Evolutionary conservation across 1,140 invertebrate genomes (phyloP).

Genomic region (Dinothrombium tinctorium): DNA sequence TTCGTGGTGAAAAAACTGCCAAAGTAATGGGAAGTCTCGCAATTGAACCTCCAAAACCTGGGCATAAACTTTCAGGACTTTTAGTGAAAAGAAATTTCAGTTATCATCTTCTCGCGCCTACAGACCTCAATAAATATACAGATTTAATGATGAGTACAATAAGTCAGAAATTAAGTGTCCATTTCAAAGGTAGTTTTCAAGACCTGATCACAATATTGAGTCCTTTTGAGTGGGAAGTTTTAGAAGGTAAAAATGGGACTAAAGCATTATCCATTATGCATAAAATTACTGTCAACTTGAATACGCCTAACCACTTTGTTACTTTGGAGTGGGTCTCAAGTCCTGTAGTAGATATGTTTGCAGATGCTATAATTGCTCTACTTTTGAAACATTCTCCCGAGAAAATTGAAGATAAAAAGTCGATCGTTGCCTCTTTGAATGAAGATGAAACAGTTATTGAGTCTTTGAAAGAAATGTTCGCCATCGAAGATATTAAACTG

Average conservation of each 20-base stretch:
- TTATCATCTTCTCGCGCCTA: constrained; percentile 75
- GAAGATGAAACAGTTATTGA: not conserved
- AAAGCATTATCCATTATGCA: constrained; percentile 38
- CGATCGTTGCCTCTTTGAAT: not conserved
- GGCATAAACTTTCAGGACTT: constrained; percentile 62
- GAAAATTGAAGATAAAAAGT: not conserved
- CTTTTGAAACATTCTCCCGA: not conserved
- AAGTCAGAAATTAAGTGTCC: constrained; percentile 64
- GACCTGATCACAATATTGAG: constrained; percentile 58
- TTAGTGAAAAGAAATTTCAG: constrained; percentile 94
- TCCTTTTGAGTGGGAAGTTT: constrained; percentile 48
- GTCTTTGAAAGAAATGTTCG: constrained; percentile 2
- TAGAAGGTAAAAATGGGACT: constrained; percentile 41
- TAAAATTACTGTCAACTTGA: constrained; percentile 53
- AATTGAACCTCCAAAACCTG: constrained; percentile 48
- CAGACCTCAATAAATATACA: constrained; percentile 83
- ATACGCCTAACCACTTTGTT: constrained; percentile 35
- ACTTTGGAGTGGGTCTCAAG: constrained; percentile 79
- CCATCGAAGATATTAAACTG: not conserved
- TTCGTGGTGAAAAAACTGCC: constrained; percentile 88
- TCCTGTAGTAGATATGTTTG: constrained; percentile 91
- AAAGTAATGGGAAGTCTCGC: constrained; percentile 87
- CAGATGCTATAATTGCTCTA: constrained; percentile 67
- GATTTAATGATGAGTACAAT: constrained; percentile 80
- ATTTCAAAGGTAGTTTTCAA: constrained; percentile 49